Conservation (phyloP, 1,140 invertebrate species). For the Drosophila sp. region DNA sequence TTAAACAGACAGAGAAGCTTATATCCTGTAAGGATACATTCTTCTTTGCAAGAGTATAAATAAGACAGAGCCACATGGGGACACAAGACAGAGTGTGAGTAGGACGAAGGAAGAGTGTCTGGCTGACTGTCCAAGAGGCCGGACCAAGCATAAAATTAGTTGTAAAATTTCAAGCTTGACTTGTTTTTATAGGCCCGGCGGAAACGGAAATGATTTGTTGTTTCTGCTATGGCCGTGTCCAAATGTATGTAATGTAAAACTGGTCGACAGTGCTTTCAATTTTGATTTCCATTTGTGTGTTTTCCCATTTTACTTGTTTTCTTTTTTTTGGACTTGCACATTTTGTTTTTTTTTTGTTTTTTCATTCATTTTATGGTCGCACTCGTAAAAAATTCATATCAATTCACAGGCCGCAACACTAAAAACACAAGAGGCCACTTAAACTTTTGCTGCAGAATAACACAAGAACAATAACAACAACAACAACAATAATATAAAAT, state of each 20-base stretch:
- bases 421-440: slow-evolving; percentile 35
- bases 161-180: slow-evolving; percentile 61
- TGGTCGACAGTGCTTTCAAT: slow-evolving; percentile 38
- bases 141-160: slow-evolving; percentile 30
- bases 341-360: not conserved
- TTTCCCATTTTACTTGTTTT: slow-evolving; percentile 22
- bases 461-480: slow-evolving; percentile 15
- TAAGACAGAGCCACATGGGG: not conserved
- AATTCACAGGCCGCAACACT: slow-evolving; percentile 41
- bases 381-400: slow-evolving; percentile 60
- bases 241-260: slow-evolving; percentile 20
- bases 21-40: too few species aligned
- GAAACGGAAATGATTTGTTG: slow-evolving; percentile 71
- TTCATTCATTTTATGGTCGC: too few species aligned
- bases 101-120: not conserved
- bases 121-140: not conserved
- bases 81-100: not conserved
- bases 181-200: slow-evolving; percentile 57
- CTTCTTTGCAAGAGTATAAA: too few species aligned
- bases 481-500: not conserved
- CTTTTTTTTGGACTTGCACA: not conserved
- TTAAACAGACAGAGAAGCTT: too few species aligned
- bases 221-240: slow-evolving; percentile 24
- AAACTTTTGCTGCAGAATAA: slow-evolving; percentile 22
- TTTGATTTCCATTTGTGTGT: slow-evolving; percentile 52